phyloP scores from a whole-genome alignment of 2,113 vertebrate genomes.

The Rhinolophus ferrumequinum region DNA sequence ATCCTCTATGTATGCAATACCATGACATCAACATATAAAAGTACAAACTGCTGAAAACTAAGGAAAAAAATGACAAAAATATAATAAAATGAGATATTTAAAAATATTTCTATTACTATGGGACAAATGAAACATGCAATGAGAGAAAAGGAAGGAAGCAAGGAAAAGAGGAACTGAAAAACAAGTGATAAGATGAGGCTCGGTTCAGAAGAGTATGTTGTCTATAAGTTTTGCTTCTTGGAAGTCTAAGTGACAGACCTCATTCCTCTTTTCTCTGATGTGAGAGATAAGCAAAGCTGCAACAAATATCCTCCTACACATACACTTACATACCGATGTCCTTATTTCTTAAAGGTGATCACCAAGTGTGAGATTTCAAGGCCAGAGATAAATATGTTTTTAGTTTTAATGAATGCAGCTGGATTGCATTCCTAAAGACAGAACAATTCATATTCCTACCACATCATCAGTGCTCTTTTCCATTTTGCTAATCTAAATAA shows the following conservation, averaged over 20 bases:
- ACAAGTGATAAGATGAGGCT: not conserved
- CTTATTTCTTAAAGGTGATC: not conserved
- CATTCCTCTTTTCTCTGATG: not conserved
- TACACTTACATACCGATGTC: not conserved
- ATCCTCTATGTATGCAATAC: not conserved
- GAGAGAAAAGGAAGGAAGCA: not conserved
- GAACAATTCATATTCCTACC: not conserved
- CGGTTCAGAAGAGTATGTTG: not conserved
- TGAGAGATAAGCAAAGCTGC: not conserved
- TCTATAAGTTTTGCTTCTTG: not conserved
- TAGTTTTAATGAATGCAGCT: not conserved
- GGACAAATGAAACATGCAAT: not conserved
- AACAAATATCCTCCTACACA: not conserved
- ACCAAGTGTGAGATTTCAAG: not conserved
- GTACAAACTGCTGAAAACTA: not conserved
- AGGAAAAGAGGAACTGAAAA: not conserved
- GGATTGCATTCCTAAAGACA: not conserved
- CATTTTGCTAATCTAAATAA: not conserved
- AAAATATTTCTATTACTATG: not conserved
- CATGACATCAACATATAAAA: not conserved
- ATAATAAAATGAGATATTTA: not conserved
- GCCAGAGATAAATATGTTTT: not conserved
- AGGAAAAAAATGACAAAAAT: not conserved
- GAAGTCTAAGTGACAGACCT: not conserved
- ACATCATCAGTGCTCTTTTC: not conserved